These are phyloP conservation scores for Bombyx huttoni DNA, from an alignment of 2,888 invertebrate species.

Conservation along the genomic window DNA sequence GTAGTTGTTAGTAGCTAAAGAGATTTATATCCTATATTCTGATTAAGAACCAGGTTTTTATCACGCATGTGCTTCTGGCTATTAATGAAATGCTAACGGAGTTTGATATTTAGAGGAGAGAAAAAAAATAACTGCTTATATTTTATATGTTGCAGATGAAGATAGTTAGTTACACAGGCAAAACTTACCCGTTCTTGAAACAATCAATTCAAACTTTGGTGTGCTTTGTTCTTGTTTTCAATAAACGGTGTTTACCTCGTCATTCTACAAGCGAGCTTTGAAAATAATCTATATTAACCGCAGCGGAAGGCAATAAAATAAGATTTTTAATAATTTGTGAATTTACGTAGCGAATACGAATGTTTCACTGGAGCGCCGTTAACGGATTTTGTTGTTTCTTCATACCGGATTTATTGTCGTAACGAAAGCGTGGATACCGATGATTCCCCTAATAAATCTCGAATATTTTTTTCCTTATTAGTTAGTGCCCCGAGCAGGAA, in stretches of 20 bases:
- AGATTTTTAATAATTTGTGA: too few relatives aligned
- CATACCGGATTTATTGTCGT: slow-evolving; percentile 11
- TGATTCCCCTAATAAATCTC: slow-evolving; percentile 35
- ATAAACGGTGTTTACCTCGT: too few relatives aligned
- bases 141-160: not conserved
- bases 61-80: too few relatives aligned
- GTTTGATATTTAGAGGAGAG: too few relatives aligned
- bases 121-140: not conserved
- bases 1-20: too few relatives aligned
- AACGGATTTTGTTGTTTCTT: not conserved
- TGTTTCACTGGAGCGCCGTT: not conserved
- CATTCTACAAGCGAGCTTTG: too few relatives aligned
- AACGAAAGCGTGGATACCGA: slow-evolving; percentile 23
- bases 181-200: not conserved
- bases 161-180: not conserved
- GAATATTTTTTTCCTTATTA: slow-evolving; percentile 39
- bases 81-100: too few relatives aligned
- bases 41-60: too few relatives aligned
- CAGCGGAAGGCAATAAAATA: too few relatives aligned
- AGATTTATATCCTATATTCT: too few relatives aligned
- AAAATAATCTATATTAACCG: too few relatives aligned
- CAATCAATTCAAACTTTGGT: not conserved
- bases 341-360: not conserved
- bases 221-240: not conserved
- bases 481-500: slow-evolving; percentile 21